Evolutionary conservation across 2,113 vertebrate genomes (phyloP), one percentile per base, ranked within the genome.

Genomic region (Melanocharis versteri): DNA sequence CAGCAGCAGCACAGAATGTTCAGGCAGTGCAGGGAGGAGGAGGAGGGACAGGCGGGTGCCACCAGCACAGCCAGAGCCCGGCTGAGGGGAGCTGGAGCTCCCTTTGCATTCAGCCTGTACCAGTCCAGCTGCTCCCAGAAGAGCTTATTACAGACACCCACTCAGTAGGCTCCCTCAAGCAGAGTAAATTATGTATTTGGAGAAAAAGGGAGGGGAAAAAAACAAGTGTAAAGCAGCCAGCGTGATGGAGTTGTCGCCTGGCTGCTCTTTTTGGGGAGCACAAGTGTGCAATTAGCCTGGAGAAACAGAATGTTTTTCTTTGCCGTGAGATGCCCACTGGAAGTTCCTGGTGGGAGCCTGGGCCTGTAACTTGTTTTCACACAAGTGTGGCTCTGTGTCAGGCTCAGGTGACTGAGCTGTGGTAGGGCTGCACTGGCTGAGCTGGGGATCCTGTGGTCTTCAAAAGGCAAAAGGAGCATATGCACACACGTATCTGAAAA

Each of bases 1-100:
- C 79, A 83, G 82, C 85, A 96, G 85, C 39, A 9, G 90, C 88
- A 83, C 93, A 93, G 71, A 95, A 88, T 83, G 93, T 97, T 91
- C 93, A 88, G 50, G 85, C 78, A 80, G 71, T 0, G 3, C 40
- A 61, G 40, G 35, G 81, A 85, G 71, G 33, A 90, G 90, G 69
- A 88, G 50, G 48, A 85, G 80, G 90, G 81, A 72, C 0, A 2
- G 68, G 42, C 1, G 28, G 60, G 71, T 93, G 92, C 56, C 42
- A 70, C 54, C 50, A 61, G 61, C 2, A 0, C 31, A n/a, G 5
- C 83, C 89, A 84, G 64, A 64, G 72, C 71, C 68, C 3, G 0
- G 45, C 64, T 80, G 60, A 78, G 79, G 33, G 60, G 83, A 92
- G 86, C 35, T 61, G 86, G 60, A 56, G 48, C 80, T 94, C 86